These are phyloP conservation scores for Dione vanillae DNA, from an alignment of 2,888 invertebrate genomes.

Conservation along the genomic window DNA sequence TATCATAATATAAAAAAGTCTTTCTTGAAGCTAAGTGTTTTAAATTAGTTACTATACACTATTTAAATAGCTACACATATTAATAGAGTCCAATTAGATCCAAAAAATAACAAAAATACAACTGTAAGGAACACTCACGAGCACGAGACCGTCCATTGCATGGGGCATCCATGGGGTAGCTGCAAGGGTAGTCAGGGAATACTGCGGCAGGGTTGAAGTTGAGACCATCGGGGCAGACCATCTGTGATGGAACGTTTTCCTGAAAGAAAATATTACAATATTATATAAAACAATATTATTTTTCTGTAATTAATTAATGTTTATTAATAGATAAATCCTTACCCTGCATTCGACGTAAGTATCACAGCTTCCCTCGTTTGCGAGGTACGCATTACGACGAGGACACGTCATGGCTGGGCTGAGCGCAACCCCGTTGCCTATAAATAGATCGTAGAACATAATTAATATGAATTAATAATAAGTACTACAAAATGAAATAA, in stretches of 20 bases:
- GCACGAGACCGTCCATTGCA: constrained; percentile 85
- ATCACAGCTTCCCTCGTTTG: constrained; percentile 86
- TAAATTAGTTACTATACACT: no score
- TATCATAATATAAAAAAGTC: no score
- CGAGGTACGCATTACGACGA: constrained; percentile 85
- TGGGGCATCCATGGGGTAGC: constrained; percentile 89
- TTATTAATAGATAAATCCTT: constrained; percentile 43
- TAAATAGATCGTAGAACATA: constrained; percentile 37
- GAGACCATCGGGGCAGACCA: constrained; percentile 89
- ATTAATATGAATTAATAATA: background rate
- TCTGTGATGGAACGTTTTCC: constrained; percentile 86
- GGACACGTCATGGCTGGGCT: constrained; percentile 60
- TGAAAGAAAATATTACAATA: constrained; percentile 44
- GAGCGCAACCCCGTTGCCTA: constrained; percentile 36
- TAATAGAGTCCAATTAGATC: no score
- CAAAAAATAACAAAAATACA: no score
- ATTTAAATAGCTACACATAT: no score
- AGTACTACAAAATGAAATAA: background rate
- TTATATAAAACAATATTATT: background rate
- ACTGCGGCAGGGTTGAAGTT: constrained; percentile 86
- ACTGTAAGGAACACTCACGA: constrained; percentile 42
- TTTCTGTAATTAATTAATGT: no score
- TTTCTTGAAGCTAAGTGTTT: no score
- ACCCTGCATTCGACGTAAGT: constrained; percentile 85
- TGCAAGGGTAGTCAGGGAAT: constrained; percentile 87